Base-by-base conservation (phyloP, 2,113 vertebrate genomes). In the Lepus americanus region DNA sequence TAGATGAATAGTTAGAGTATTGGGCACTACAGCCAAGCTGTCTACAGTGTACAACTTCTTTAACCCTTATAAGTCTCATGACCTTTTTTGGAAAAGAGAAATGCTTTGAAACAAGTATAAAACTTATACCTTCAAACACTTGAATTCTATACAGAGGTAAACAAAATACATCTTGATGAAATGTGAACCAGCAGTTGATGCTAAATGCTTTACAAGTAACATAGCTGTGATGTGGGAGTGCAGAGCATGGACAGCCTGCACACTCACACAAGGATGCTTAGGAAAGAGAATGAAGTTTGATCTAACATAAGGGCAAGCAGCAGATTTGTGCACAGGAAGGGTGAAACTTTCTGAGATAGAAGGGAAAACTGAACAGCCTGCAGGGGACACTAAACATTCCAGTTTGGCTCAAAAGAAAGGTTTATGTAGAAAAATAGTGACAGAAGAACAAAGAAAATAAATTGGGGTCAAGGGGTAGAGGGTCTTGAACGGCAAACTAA, bases 381-480 rank as follows among this genome's bases (percentile, higher is more conserved):
- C 36, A 61, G 51, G 27, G 36, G 44, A 53, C 19, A 25, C 25
- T 36, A 59, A 72, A 44, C 51, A 64, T 55, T 59, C 1, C n/a
- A 29, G n/a, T 64, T 79, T 77, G 13, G 4, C 74, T 72, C 9
- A 92, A 95, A 92, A 69, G 88, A 79, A 92, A 25, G 17, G 23
- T 76, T 94, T 96, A 92, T 49, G 3, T 33, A 73, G 73, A 53
- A 90, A 90, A 94, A 95, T 19, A 55, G 12, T 79, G 78, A 16
- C 63, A 72, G 55, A 81, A 16, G 88, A 78, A 78, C 33, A 36
- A n/a, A n/a, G 33, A 90, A 86, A 94, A 78, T 66, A 86, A 87
- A 95, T 78, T 66, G 73, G 39, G 39, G 64, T 93, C 91, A 96
- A 59, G 77, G 39, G 20, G 44, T 64, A 70, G 53, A 84, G 9